Base-by-base conservation (phyloP, 2,113 vertebrate genomes). In the Reinhardtius hippoglossoides region DNA sequence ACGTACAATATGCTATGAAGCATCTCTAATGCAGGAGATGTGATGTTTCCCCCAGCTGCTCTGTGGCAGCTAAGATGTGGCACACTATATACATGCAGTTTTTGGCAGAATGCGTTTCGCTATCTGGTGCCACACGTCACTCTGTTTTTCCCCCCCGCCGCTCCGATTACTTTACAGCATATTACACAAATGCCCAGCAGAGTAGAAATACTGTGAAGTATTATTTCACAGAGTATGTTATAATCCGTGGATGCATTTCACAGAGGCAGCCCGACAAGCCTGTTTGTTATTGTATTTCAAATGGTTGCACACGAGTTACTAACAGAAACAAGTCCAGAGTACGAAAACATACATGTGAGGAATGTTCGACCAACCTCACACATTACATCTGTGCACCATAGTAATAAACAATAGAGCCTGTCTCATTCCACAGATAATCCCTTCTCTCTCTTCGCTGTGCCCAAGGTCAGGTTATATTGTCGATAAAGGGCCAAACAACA, bases 21-120 rank as follows among this genome's bases (percentile, higher is more conserved):
- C 55, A 44, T 83, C 14, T 75, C 18, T 27, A 50, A 52, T 69
- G 74, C 67, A 50, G 61, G 46, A 56, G 40, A 78, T 52, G 60
- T 57, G 62, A 57, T 81, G 54, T 81, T 67, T 78, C 18, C 50
- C 48, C 74, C 67, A 64, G 65, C 73, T 82, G 64, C 74, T 81
- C 56, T 35, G n/a, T 78, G 54, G n/a, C 76, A 50, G 76, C 48
- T 35, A 27, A 71, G 72, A 82, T 50, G 67, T 62, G 40, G 46
- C 46, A 2, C 63, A 74, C 37, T 55, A 20, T 74, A 57, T 27
- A 68, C 67, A 74, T 70, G 58, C 68, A 67, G 59, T 60, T 72
- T 73, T 71, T 87, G 78, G 88, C 81, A 79, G 46, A 81, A 76
- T 56, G 68, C 44, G 55, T 90, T 81, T 84, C 52, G 66, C 61